Conservation (phyloP, 2,888 invertebrate species). For the Philaethria dido region DNA sequence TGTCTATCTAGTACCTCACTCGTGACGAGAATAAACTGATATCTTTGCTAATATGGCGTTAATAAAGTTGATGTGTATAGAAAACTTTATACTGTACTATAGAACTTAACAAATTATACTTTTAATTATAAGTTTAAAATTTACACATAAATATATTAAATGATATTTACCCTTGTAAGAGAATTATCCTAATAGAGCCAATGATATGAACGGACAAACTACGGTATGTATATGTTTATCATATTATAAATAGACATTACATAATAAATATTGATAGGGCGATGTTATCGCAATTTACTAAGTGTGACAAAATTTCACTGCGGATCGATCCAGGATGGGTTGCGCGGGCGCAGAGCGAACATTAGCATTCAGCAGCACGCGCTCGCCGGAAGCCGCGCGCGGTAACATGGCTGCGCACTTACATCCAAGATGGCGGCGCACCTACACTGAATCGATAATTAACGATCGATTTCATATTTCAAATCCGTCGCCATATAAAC, state of each 20-base stretch:
- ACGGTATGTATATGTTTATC: neutral
- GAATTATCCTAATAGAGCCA: neutral
- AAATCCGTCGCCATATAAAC: constrained; percentile 68
- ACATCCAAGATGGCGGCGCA: constrained; percentile 78
- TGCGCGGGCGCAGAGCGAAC: constrained; percentile 56
- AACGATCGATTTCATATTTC: constrained; percentile 81
- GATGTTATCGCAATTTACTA: constrained; percentile 18
- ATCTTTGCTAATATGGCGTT: constrained; percentile 34
- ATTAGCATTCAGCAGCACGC: constrained; percentile 80
- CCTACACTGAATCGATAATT: constrained; percentile 75
- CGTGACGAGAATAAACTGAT: constrained; percentile 60
- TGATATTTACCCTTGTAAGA: neutral
- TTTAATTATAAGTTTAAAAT: no score
- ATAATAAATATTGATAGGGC: constrained; percentile 7
- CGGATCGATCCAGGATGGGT: constrained; percentile 29
- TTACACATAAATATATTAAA: neutral
- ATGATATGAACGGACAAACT: neutral
- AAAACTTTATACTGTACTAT: neutral
- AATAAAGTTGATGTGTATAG: neutral
- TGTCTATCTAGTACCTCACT: constrained; percentile 63
- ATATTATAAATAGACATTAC: neutral
- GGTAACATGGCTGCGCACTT: constrained; percentile 74
- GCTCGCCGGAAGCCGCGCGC: constrained; percentile 78
- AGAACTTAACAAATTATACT: neutral
- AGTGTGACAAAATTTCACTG: constrained; percentile 23